phyloP scores from a whole-genome alignment of 2,888 invertebrate species.

The Podotricha telesiphe region DNA sequence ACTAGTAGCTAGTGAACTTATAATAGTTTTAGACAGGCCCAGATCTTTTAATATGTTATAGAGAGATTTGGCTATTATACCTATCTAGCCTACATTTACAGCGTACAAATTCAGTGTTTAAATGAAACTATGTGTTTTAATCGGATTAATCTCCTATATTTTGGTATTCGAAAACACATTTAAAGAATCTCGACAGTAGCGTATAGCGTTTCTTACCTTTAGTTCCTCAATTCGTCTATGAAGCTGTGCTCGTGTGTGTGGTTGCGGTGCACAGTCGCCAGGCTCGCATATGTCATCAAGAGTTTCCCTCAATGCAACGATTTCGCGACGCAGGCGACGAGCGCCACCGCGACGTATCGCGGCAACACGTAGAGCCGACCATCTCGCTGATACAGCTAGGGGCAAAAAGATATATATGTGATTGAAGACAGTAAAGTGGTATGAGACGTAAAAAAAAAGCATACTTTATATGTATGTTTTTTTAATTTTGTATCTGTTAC shows the following conservation, averaged over 20 bases:
- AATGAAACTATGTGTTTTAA: too few relatives aligned
- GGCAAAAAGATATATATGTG: slow-evolving; percentile 44
- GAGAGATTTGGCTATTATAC: too few relatives aligned
- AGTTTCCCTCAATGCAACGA: slow-evolving; percentile 83
- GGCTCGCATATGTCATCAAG: slow-evolving; percentile 85
- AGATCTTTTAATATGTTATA: too few relatives aligned
- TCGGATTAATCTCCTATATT: too few relatives aligned
- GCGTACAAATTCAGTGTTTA: too few relatives aligned
- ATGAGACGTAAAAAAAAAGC: too few relatives aligned
- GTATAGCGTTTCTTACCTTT: slow-evolving; percentile 56
- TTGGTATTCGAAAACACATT: too few relatives aligned
- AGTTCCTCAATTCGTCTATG: slow-evolving; percentile 76
- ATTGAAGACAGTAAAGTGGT: not conserved
- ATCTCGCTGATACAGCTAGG: slow-evolving; percentile 75
- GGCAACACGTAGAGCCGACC: slow-evolving; percentile 76
- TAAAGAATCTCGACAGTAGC: too few relatives aligned
- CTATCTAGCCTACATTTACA: too few relatives aligned
- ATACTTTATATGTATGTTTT: too few relatives aligned
- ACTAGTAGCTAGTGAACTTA: not conserved
- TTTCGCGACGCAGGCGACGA: slow-evolving; percentile 84
- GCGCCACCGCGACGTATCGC: slow-evolving; percentile 76
- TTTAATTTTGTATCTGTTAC: too few relatives aligned
- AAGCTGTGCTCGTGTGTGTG: slow-evolving; percentile 76
- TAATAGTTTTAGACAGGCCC: too few relatives aligned
- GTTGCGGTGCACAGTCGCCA: slow-evolving; percentile 83